Percentiles rank a stretch among this genome's conserved stretches.
Conservation (phyloP, 1,140 invertebrate species). For the Aphis gossypii region DNA sequence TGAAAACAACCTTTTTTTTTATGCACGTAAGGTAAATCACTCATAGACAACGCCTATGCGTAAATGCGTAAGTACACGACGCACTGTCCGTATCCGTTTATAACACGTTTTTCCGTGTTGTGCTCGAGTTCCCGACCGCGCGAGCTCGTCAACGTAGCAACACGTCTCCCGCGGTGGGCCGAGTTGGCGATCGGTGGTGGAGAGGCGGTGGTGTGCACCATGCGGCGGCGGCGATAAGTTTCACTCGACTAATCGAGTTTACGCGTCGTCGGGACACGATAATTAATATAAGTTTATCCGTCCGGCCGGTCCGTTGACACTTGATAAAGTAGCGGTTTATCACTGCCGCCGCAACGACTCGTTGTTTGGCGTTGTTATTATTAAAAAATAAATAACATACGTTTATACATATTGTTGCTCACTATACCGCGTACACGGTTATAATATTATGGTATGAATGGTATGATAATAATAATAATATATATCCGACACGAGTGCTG, state of each 20-base stretch:
- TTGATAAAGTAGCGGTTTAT: slow-evolving; percentile 51
- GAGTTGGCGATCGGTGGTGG: neutral
- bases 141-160: neutral
- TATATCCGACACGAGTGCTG: neutral
- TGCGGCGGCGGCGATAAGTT: slow-evolving; percentile 26
- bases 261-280: slow-evolving; percentile 52
- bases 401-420: neutral
- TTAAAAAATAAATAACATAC: slow-evolving; percentile 5
- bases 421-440: neutral
- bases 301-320: neutral
- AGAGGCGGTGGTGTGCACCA: neutral
- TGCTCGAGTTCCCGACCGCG: slow-evolving; percentile 16
- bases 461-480: neutral
- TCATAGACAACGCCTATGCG: neutral
- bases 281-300: slow-evolving; percentile 48
- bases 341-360: neutral
- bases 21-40: neutral
- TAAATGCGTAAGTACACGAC: neutral
- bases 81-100: neutral
- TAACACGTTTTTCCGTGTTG: neutral
- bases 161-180: neutral
- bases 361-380: slow-evolving; percentile 16
- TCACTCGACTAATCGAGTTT: slow-evolving; percentile 46
- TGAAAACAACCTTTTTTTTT: neutral
- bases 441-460: neutral